Evolutionary conservation across 1,140 invertebrate species (phyloP).

Genomic region (Lordiphosa collinella): DNA sequence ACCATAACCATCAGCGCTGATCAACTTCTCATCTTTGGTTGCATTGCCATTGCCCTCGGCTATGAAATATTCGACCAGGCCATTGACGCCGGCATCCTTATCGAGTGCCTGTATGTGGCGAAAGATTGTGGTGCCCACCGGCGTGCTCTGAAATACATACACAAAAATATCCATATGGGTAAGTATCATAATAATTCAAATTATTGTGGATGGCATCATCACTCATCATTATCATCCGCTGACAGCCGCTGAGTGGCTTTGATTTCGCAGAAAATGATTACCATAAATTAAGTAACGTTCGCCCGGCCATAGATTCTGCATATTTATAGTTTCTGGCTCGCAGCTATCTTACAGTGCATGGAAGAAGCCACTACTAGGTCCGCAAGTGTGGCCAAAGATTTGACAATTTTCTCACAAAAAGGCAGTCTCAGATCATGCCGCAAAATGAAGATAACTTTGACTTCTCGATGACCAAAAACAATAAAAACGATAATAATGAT

Average conservation of each 20-base stretch:
- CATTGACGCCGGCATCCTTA: constrained; percentile 92
- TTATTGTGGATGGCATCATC: constrained; percentile 12
- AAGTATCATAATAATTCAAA: constrained; percentile 6
- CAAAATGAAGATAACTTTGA: constrained; percentile 36
- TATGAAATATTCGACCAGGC: constrained; percentile 90
- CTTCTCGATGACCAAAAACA: constrained; percentile 43
- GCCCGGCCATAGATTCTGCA: neutral
- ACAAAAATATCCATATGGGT: constrained; percentile 6
- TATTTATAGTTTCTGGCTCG: constrained; percentile 4
- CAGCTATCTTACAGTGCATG: constrained; percentile 1
- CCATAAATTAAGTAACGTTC: constrained; percentile 19
- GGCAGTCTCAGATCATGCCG: constrained; percentile 32
- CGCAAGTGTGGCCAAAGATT: constrained; percentile 9
- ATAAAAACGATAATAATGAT: constrained; percentile 52
- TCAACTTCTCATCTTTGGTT: constrained; percentile 83
- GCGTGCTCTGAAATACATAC: constrained; percentile 85
- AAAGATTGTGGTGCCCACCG: constrained; percentile 92
- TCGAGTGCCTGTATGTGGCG: constrained; percentile 91
- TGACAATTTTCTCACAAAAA: constrained; percentile 10
- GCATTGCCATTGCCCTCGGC: constrained; percentile 82
- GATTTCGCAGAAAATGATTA: constrained; percentile 25
- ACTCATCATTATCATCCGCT: constrained; percentile 18
- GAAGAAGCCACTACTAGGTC: neutral
- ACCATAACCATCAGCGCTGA: constrained; percentile 88
- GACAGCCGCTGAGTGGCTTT: constrained; percentile 17